Evolutionary conservation across 92 coral and sea anemone species (phyloP), one percentile per base, ranked within the genome.

Genomic region (Bergia puertoricense): DNA sequence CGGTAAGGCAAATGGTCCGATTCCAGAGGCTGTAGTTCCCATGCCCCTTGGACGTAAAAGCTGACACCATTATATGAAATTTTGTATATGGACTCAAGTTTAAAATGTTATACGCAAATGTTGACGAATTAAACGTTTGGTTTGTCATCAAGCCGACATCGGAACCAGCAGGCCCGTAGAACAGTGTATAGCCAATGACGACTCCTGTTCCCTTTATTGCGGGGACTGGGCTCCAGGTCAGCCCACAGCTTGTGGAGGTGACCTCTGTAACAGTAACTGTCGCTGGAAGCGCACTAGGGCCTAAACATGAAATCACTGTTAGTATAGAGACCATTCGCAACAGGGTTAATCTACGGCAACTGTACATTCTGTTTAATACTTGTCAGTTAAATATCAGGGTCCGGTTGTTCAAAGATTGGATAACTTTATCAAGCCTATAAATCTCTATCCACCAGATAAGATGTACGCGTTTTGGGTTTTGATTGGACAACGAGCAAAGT

Each of bases 21-120:
- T n/a, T 78, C 81, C 81, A 78, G 81, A 48, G 8, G 65, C 66
- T 78, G 81, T 78, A 78, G 16, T 78, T 48, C 18, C 81, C 81
- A 78, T 78, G 81, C 81, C 81, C 81, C 48, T 30, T 46, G 5
- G 81, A 22, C 5, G 81, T 78, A 48, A 78, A 78, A 9, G 81
- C 81, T 10, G 81, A 48, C 81, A 78, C 81, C 38, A 78, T 2
- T 20, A 78, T 22, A 48, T 78, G 6, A 51, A 42, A 78, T 9
- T 8, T 6, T 46, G 81, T 78, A 22, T 0, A 23, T 22, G 62
- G 0, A 11, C 22, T 78, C 66, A 78, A 48, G 16, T 44, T 51
- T 48, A 46, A 45, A 78, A 78, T 46, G n/a, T 46, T 48, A 5
- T 36, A 45, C 6, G 11, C 8, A 45, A 78, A 78, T 78, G 62